Base-by-base conservation (phyloP, 2,797 vertebrate genomes). In the Tokudaia tokunoshimensis region DNA sequence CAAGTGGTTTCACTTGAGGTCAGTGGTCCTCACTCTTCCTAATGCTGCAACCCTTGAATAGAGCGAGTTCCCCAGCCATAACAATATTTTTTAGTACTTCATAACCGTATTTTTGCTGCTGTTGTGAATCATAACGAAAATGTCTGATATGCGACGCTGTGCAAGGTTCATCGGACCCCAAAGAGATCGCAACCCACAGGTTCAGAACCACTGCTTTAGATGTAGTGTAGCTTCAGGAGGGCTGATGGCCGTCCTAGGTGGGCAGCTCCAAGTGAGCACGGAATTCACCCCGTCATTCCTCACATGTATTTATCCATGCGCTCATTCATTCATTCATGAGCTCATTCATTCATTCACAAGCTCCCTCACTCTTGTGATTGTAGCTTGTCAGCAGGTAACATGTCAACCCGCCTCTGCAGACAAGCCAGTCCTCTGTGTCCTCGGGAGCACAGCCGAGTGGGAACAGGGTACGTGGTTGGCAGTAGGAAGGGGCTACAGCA, bases 231-330 rank as follows among this genome's bases (percentile, higher is more conserved):
- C 26, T 78, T 86, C 20, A 24, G 10, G 9, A 4, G 15, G 31
- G 12, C 37, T 9, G 47, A 41, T 10, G 37, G 22, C 47, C 10
- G 1, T 22, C 15, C 26, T 6, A 34, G 52, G 81, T 44, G 55
- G 47, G 52, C 34, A 4, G 34, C 26, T 11, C n/a, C 52, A 47
- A 31, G 1, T 26, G 6, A 52, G 1, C 19, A 20, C 24, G 0
- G 1, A 26, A 0, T 2, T 8, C 8, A 0, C 7, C 14, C 19
- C 2, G 47, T 6, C 50, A 24, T 11, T 14, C 0, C 13, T 37
- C 47, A 14, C 22, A 1, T 3, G 34, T 26, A 6, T 24, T 57
- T n/a, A 12, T 13, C 31, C 19, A 0, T 6, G 55, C 8, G 55
- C 31, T 37, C 15, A 3, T 0, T 74, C 41, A 41, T 29, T 1